Percentiles rank a stretch among this genome's conserved stretches.
phyloP scores from a whole-genome alignment of 2,113 vertebrate genomes.

The Psophia crepitans region DNA sequence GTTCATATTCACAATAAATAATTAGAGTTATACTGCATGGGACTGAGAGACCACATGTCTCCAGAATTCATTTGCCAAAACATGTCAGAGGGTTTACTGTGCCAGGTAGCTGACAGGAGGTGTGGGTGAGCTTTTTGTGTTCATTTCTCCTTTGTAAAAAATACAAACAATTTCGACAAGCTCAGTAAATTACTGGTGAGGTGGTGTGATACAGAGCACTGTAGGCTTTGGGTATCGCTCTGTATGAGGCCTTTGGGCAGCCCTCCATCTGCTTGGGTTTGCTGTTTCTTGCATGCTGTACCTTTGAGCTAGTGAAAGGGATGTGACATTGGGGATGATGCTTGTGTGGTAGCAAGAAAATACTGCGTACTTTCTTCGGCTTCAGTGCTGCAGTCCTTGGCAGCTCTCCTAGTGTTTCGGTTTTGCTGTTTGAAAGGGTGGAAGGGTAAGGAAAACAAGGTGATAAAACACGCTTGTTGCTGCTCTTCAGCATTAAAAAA shows the following conservation, averaged over 20 bases:
- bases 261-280: not conserved
- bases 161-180: not conserved
- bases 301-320: not conserved
- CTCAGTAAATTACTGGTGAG: not conserved
- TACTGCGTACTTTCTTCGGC: not conserved
- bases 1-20: not conserved
- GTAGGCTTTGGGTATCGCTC: not conserved
- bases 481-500: not conserved
- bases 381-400: not conserved
- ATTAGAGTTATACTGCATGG: not conserved
- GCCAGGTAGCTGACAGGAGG: not conserved
- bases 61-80: not conserved
- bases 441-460: not conserved
- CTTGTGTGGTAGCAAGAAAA: not conserved
- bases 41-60: not conserved
- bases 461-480: not conserved
- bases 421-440: not conserved
- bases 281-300: not conserved
- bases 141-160: not conserved
- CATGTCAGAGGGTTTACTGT: not conserved
- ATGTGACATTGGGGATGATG: not conserved
- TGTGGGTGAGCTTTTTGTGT: not conserved
- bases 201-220: not conserved
- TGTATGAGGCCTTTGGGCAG: not conserved
- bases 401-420: not conserved